Evolutionary conservation across 2,113 vertebrate species (phyloP).

Genomic region (Lophotis ruficrista): DNA sequence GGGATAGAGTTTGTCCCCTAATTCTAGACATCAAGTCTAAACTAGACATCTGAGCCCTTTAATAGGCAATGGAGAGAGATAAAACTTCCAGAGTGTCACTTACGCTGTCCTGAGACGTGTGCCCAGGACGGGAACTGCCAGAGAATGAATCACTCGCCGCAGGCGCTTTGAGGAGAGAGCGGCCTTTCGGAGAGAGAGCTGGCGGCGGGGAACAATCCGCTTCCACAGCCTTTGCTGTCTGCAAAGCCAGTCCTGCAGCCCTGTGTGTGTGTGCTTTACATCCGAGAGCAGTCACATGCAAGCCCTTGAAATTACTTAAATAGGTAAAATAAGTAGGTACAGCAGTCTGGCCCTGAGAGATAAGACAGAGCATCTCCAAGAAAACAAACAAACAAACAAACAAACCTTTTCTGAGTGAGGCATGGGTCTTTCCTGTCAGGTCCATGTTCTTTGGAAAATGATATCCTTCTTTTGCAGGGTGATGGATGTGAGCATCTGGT

Average conservation of each 20-base stretch:
- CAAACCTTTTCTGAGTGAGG: neutral
- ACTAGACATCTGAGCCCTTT: neutral
- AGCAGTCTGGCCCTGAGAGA: neutral
- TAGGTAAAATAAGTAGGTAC: neutral
- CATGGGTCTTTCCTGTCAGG: neutral
- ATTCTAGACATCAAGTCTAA: neutral
- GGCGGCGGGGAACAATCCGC: neutral
- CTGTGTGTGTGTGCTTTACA: neutral
- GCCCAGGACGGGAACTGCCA: neutral
- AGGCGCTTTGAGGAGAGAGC: neutral
- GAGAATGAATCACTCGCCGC: accelerated
- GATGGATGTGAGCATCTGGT: neutral
- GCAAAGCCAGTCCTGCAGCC: neutral
- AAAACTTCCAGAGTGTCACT: neutral
- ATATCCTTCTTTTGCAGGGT: neutral
- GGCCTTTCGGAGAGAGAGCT: neutral
- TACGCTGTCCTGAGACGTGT: neutral
- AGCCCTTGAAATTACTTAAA: neutral
- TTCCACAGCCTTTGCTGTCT: neutral
- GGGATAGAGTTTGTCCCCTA: neutral
- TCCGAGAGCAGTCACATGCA: accelerated
- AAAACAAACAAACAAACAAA: too few relatives aligned
- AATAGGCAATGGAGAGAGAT: neutral
- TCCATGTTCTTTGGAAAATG: accelerated
- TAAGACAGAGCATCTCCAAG: neutral